Evolutionary conservation across 2,797 vertebrate species (phyloP).

Genomic region (Notolepis coatsorum): DNA sequence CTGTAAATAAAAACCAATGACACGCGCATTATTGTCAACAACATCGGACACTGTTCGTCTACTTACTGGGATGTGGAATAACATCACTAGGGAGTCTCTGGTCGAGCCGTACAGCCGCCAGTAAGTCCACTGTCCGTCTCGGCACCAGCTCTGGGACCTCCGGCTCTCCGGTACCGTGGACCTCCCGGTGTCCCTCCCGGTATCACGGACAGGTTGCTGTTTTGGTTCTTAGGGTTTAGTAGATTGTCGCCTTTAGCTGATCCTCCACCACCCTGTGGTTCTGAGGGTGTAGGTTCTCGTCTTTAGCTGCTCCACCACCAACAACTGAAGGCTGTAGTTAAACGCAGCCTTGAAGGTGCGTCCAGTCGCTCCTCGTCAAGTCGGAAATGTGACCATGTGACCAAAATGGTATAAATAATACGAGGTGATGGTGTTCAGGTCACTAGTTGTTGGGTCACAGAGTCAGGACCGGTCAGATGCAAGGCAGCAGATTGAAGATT

Average conservation of each 20-base stretch:
- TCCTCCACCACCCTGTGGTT: constrained; percentile 39
- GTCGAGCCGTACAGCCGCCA: constrained; percentile 48
- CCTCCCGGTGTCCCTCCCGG: constrained; percentile 38
- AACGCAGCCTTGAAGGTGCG: constrained; percentile 18
- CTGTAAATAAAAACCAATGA: not conserved
- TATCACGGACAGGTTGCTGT: constrained; percentile 6
- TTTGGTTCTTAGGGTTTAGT: constrained; percentile 45
- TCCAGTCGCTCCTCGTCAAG: too few species aligned
- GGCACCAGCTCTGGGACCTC: too few species aligned
- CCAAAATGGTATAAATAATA: too few species aligned
- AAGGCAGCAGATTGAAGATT: too few species aligned
- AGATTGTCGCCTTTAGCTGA: constrained; percentile 37
- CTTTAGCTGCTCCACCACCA: constrained; percentile 70
- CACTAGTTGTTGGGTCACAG: too few species aligned
- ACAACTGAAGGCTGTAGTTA: constrained; percentile 66
- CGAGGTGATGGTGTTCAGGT: too few species aligned
- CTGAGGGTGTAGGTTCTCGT: constrained; percentile 67
- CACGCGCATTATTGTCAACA: not conserved
- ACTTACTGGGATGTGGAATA: constrained; percentile 59
- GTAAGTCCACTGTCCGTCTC: constrained; percentile 50
- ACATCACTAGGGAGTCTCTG: constrained; percentile 49
- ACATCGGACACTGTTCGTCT: constrained; percentile 1
- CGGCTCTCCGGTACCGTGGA: constrained; percentile 43
- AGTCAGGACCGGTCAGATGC: too few species aligned
- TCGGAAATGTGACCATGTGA: too few species aligned